Conservation (phyloP, 1,140 invertebrate genomes). For the Pararge aegeria region DNA sequence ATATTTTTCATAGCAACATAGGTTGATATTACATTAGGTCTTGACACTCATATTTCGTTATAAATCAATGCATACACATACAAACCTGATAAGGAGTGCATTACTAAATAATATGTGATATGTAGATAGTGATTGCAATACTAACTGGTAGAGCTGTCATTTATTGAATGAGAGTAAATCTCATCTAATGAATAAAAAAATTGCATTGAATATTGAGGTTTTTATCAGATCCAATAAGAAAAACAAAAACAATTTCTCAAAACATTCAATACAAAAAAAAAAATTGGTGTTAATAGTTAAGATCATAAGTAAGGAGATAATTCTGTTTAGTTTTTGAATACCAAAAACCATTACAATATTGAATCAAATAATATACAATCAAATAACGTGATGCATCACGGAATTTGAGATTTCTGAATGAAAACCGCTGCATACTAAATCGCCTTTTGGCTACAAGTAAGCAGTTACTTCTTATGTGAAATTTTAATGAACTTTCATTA, state of each 20-base stretch:
- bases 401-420: background rate
- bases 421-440: slow-evolving; percentile 4
- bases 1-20: slow-evolving; percentile 18
- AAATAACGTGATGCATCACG: too few relatives aligned
- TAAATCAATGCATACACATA: background rate
- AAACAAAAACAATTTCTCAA: too few relatives aligned
- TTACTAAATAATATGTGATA: background rate
- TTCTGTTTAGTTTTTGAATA: too few relatives aligned
- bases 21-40: slow-evolving; percentile 19
- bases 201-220: background rate
- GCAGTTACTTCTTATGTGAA: slow-evolving; percentile 3
- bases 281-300: too few relatives aligned
- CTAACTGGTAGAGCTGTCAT: slow-evolving; percentile 23
- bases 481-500: slow-evolving; percentile 2
- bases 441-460: slow-evolving; percentile 1
- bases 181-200: slow-evolving; percentile 14
- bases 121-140: slow-evolving; percentile 6
- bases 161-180: background rate
- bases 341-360: too few relatives aligned
- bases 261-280: too few relatives aligned
- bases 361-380: too few relatives aligned
- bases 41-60: too few relatives aligned
- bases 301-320: too few relatives aligned
- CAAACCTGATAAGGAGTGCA: background rate
- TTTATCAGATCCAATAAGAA: background rate